Percentiles rank a stretch among this genome's conserved stretches.
Evolutionary conservation across 2,113 vertebrate genomes (phyloP).

Genomic region (Jaculus jaculus): DNA sequence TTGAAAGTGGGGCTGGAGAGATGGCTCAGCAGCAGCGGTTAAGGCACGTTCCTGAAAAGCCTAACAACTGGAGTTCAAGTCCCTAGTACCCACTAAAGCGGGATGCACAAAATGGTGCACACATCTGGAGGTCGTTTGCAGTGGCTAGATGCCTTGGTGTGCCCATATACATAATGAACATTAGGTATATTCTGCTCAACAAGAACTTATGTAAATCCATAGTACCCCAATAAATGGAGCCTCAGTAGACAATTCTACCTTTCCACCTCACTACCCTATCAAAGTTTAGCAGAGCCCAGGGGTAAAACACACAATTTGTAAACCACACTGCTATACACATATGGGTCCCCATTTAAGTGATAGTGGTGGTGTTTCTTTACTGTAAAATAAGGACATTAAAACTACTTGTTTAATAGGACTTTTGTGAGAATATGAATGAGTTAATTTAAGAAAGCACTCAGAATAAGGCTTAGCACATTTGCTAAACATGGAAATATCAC

Average conservation of each 20-base stretch:
- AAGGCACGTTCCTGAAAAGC: no score
- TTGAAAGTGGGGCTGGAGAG: no score
- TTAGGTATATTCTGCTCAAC: not conserved
- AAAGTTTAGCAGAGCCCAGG: no score
- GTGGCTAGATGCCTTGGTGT: no score
- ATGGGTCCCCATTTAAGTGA: not conserved
- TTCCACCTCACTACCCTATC: no score
- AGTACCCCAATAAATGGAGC: not conserved
- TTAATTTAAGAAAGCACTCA: constrained; percentile 25
- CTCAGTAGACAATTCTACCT: not conserved
- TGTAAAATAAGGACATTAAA: not conserved
- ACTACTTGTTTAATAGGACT: not conserved
- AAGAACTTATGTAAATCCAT: not conserved
- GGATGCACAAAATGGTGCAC: no score
- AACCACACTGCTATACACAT: not conserved
- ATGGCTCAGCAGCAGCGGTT: no score
- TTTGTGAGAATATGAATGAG: not conserved
- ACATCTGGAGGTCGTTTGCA: no score
- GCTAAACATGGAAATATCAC: not conserved
- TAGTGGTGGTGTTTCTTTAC: not conserved
- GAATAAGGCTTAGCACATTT: not conserved
- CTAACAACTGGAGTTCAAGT: no score
- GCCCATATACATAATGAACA: not conserved
- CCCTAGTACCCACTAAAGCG: no score
- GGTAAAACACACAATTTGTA: not conserved